phyloP scores from a whole-genome alignment of 2,113 vertebrate species.

The Podarcis raffonei region DNA sequence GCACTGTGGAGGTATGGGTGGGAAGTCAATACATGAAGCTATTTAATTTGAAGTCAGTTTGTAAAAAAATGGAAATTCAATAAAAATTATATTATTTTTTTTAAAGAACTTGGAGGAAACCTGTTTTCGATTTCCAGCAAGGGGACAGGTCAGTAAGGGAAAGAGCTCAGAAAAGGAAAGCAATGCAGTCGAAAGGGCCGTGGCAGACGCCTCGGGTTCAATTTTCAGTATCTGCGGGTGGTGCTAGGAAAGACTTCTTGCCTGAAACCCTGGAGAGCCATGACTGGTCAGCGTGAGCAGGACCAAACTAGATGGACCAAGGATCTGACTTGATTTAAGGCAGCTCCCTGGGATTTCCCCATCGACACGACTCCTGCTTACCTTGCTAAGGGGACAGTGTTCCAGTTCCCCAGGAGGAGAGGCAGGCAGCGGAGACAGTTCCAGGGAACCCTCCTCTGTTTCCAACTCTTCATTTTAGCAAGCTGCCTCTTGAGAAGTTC shows the following conservation, averaged over 20 bases:
- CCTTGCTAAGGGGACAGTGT: background rate
- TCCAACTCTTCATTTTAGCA: background rate
- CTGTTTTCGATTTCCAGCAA: background rate
- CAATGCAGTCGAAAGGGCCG: no score
- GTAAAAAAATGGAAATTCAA: no score
- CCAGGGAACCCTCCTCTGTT: background rate
- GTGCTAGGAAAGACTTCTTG: no score
- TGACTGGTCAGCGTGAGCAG: no score
- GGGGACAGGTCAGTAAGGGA: background rate
- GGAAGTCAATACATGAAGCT: no score
- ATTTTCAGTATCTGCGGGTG: background rate
- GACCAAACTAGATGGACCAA: background rate
- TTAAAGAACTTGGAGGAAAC: background rate
- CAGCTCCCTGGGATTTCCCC: background rate
- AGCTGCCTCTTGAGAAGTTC: background rate
- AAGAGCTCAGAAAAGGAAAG: background rate
- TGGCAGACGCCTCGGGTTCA: no score
- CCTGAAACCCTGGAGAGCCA: background rate
- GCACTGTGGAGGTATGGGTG: no score
- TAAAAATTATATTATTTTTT: no score
- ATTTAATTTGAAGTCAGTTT: no score
- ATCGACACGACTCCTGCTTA: background rate
- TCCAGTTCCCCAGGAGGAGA: background rate
- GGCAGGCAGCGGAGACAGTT: background rate
- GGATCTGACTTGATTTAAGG: background rate